Evolutionary conservation across 2,797 vertebrate species (phyloP).

Genomic region (Schizothorax lantsangensis): DNA sequence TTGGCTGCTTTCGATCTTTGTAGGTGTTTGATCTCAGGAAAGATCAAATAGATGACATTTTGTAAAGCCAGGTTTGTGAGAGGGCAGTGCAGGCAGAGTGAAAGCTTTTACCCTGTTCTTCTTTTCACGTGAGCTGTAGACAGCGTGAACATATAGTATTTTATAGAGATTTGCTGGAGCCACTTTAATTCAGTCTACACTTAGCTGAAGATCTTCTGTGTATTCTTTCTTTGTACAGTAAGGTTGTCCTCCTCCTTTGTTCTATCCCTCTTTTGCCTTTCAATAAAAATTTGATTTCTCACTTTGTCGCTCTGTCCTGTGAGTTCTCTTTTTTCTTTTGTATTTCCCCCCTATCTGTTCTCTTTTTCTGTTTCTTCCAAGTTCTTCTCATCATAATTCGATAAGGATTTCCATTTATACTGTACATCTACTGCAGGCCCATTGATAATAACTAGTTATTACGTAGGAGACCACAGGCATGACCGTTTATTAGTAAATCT

Average conservation of each 20-base stretch:
- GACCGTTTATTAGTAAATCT: not conserved
- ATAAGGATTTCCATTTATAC: not conserved
- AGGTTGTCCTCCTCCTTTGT: slow-evolving; percentile 45
- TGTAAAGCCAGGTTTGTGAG: slow-evolving; percentile 41
- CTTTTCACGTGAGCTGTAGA: slow-evolving; percentile 46
- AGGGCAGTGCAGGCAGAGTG: slow-evolving; percentile 27
- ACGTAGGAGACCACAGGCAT: not conserved
- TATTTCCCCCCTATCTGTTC: not conserved
- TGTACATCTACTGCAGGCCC: not conserved
- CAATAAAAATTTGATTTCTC: slow-evolving; percentile 63
- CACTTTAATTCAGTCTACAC: slow-evolving; percentile 43
- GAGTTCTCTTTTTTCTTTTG: slow-evolving; percentile 51
- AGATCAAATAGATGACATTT: slow-evolving; percentile 55
- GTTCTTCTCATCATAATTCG: not conserved
- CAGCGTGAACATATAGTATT: slow-evolving; percentile 41
- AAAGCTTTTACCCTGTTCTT: slow-evolving; percentile 12
- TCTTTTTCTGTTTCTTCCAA: slow-evolving; percentile 23
- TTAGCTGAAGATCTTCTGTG: slow-evolving; percentile 40
- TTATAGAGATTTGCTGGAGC: slow-evolving; percentile 38
- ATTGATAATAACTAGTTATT: not conserved
- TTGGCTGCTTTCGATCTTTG: slow-evolving; percentile 44
- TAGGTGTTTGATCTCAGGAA: slow-evolving; percentile 59
- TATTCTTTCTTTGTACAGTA: slow-evolving; percentile 43
- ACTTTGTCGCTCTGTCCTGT: slow-evolving; percentile 40
- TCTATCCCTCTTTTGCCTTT: slow-evolving; percentile 50